Evolutionary conservation across 2,113 vertebrate species (phyloP).

Genomic region (Anhinga rufa): DNA sequence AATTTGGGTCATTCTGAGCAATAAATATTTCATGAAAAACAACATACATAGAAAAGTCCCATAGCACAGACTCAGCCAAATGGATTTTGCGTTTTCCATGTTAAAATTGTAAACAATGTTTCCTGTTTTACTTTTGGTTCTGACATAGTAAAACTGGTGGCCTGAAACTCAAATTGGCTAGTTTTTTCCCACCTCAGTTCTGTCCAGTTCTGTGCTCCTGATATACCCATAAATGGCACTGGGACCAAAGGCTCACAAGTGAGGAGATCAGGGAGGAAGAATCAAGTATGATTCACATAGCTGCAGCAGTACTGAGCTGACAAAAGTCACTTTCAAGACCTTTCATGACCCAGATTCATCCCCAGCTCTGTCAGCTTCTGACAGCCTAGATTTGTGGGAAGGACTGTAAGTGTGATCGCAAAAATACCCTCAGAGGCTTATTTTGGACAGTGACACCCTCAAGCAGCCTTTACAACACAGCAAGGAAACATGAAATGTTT

Average conservation of each 20-base stretch:
- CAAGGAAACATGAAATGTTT: neutral
- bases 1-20: neutral
- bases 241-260: neutral
- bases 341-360: neutral
- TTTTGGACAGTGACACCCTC: neutral
- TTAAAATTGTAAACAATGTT: neutral
- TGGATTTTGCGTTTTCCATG: neutral
- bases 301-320: neutral
- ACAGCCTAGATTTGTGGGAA: neutral
- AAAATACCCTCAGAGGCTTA: neutral
- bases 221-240: neutral
- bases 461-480: neutral
- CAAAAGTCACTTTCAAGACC: neutral
- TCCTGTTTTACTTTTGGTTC: constrained; percentile 10
- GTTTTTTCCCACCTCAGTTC: neutral
- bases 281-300: neutral
- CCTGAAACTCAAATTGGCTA: neutral
- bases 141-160: neutral
- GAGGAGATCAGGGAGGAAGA: neutral
- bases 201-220: neutral
- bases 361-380: neutral
- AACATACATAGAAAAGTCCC: neutral
- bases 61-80: neutral
- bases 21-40: constrained; percentile 12
- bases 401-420: neutral